Evolutionary conservation across 1,140 invertebrate genomes (phyloP).

Genomic region (Physella acuta): DNA sequence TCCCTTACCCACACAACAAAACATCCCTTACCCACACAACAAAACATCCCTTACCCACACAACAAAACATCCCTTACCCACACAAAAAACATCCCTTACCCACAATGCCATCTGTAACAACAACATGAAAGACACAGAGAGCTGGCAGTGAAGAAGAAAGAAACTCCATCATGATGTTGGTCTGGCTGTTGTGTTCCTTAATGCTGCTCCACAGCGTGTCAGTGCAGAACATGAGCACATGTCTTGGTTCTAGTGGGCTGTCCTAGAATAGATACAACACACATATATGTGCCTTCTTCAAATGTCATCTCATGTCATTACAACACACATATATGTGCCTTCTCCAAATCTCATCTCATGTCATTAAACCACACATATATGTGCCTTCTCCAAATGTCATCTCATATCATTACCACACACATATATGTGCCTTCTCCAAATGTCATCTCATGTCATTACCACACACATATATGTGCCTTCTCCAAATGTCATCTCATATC

Average conservation of each 20-base stretch:
- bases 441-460: background rate
- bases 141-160: background rate
- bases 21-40: too few species aligned
- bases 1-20: too few species aligned
- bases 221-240: slow-evolving; percentile 12
- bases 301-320: background rate
- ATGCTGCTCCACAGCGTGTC: background rate
- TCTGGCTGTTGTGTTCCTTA: background rate
- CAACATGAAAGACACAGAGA: slow-evolving; percentile 1
- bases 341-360: background rate
- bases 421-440: background rate
- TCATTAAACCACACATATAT: background rate
- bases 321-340: background rate
- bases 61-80: too few species aligned
- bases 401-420: background rate
- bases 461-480: too few species aligned
- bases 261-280: slow-evolving; percentile 5
- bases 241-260: slow-evolving; percentile 8
- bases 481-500: too few species aligned
- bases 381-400: background rate
- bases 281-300: background rate
- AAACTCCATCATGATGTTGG: background rate
- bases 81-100: too few species aligned
- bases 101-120: slow-evolving; percentile 19
- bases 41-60: too few species aligned